Evolutionary conservation across 92 coral and sea anemone genomes (phyloP).

Genomic region (Chrysogorgia sp.): DNA sequence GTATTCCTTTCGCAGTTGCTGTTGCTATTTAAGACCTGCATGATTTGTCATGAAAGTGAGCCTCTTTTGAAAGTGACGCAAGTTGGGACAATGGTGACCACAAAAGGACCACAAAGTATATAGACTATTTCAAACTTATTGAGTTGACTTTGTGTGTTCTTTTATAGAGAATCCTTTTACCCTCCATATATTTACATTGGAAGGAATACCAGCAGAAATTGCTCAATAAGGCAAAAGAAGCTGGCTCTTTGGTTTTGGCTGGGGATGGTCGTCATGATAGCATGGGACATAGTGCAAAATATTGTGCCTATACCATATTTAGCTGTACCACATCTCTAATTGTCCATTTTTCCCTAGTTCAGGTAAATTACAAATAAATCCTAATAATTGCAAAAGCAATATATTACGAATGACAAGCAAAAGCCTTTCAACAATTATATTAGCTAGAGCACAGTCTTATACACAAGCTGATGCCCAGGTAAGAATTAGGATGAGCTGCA

Average conservation of each 20-base stretch:
- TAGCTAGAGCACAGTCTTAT: too few species aligned
- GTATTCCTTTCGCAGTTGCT: too few species aligned
- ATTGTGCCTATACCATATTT: slow-evolving; percentile 4
- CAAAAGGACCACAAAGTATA: background rate
- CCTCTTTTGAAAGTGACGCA: too few species aligned
- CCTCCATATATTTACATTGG: slow-evolving; percentile 1
- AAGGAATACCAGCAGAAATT: slow-evolving; percentile 1
- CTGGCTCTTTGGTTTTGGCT: slow-evolving; percentile 26
- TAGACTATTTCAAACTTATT: background rate
- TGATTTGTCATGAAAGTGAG: too few species aligned
- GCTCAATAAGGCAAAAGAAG: background rate
- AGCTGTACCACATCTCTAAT: slow-evolving; percentile 16
- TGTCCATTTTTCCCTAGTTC: too few species aligned
- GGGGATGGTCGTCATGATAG: too few species aligned
- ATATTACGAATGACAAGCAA: too few species aligned
- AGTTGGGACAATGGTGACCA: too few species aligned
- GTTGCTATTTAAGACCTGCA: too few species aligned
- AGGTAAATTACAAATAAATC: slow-evolving; percentile 1
- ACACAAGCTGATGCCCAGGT: too few species aligned
- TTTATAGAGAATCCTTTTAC: background rate
- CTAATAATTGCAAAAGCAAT: background rate
- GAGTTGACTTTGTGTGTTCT: background rate
- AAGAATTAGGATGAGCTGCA: background rate
- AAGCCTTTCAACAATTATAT: too few species aligned
- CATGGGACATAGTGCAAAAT: too few species aligned